phyloP scores from a whole-genome alignment of 2,797 vertebrate species.

The Macropus fuliginosus region DNA sequence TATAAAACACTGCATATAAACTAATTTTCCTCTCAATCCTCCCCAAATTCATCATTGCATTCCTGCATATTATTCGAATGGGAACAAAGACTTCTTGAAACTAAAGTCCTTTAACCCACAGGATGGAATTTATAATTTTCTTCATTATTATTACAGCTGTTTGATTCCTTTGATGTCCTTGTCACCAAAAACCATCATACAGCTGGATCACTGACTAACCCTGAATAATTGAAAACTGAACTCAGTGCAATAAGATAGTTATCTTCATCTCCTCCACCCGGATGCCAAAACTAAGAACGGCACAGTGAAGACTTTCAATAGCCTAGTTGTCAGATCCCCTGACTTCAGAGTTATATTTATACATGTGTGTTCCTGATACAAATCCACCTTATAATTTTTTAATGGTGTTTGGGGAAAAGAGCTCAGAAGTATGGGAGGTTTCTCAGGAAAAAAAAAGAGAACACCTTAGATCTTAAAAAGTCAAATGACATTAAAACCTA shows the following conservation, averaged over 20 bases:
- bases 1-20: background rate
- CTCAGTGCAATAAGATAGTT: background rate
- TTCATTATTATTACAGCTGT: conserved; percentile 9
- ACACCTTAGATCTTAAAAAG: background rate
- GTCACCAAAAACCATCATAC: conserved; percentile 38
- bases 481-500: background rate
- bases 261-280: conserved; percentile 8
- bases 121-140: background rate
- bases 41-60: background rate
- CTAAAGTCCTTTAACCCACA: background rate
- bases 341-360: background rate
- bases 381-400: background rate
- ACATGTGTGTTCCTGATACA: background rate
- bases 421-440: background rate
- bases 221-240: conserved; percentile 44
- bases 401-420: background rate
- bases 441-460: background rate
- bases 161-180: conserved; percentile 28
- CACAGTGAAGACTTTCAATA: conserved; percentile 24
- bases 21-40: background rate
- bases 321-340: conserved; percentile 15
- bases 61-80: background rate
- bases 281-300: conserved; percentile 8
- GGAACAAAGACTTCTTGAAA: conserved; percentile 16
- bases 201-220: background rate